Evolutionary conservation across 2,888 invertebrate genomes (phyloP), one percentile per base, ranked within the genome.

Genomic region (Acanthosepion esculentum): DNA sequence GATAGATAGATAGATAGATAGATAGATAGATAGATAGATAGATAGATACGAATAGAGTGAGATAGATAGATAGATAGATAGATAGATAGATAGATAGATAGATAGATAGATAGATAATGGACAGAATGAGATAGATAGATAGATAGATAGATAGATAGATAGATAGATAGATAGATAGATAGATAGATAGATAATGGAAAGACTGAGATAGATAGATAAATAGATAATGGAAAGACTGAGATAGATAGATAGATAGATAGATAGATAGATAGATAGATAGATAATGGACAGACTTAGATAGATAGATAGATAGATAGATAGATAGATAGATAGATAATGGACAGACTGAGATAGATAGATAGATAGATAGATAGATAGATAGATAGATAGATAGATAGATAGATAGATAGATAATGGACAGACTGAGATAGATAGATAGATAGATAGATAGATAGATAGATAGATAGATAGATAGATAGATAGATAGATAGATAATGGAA

Each of bases 91-190:
- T 48, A 92, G 5, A 92, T 41, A 92, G 23, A 33, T 33, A 92
- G 8, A 92, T 92, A 92, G 8, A 92, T 92, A 41, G 8, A 92
- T 92, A 92, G 41, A 92, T 92, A 92, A n/a, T n/a, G n/a, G n/a
- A n/a, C n/a, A n/a, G n/a, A n/a, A n/a, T n/a, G n/a, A n/a, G n/a
- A n/a, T n/a, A n/a, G n/a, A n/a, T 41, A 41, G 8, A 92, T 92
- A 41, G 8, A 92, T 92, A 92, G 15, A 92, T 92, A 92, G 1
- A 41, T 59, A 91, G 29, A 91, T 41, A 91, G 18, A 41, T 18
- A 91, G 6, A 91, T 29, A 41, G 0, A 33, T 41, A 91, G 1
- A 91, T 41, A 91, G 1, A 91, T 41, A 41, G 0, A 91, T 41
- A 91, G 1, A 92, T 92, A 92, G 12, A 41, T 48, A 92, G 5